phyloP scores from a whole-genome alignment of 1,140 invertebrate species.

The Cyrtorhinus lividipennis region DNA sequence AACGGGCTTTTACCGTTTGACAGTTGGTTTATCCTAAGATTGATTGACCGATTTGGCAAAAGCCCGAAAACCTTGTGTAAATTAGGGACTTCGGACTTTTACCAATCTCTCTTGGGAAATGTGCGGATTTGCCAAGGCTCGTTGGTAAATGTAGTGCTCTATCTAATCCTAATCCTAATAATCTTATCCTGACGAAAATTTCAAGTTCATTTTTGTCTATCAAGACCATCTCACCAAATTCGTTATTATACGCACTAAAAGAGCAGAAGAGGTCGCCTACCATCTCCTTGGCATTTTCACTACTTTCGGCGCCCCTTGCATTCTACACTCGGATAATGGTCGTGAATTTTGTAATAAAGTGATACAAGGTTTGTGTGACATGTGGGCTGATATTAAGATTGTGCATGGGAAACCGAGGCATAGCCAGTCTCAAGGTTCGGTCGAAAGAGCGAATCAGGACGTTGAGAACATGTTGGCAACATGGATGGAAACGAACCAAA shows the following conservation, averaged over 20 bases:
- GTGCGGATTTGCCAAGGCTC: too few species aligned
- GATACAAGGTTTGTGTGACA: background rate
- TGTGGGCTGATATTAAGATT: background rate
- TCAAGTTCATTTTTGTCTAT: background rate
- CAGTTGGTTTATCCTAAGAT: too few species aligned
- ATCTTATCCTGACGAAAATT: background rate
- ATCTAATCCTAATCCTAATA: too few species aligned
- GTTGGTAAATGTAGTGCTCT: too few species aligned
- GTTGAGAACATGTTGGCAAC: background rate
- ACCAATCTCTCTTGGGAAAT: too few species aligned
- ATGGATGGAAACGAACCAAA: background rate
- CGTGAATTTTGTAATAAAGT: background rate
- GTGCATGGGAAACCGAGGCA: background rate
- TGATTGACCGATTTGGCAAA: too few species aligned
- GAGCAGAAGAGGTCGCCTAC: background rate
- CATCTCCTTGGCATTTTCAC: background rate
- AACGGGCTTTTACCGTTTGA: too few species aligned
- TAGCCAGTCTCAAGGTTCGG: background rate
- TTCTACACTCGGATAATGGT: background rate
- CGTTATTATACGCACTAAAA: background rate
- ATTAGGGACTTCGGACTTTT: too few species aligned
- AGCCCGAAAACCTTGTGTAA: too few species aligned
- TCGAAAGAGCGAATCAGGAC: background rate
- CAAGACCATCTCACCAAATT: background rate
- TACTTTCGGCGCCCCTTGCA: background rate